These are phyloP conservation scores for Nemotelus nigrinus DNA, from an alignment of 2,888 invertebrate genomes.

Conservation along the genomic window DNA sequence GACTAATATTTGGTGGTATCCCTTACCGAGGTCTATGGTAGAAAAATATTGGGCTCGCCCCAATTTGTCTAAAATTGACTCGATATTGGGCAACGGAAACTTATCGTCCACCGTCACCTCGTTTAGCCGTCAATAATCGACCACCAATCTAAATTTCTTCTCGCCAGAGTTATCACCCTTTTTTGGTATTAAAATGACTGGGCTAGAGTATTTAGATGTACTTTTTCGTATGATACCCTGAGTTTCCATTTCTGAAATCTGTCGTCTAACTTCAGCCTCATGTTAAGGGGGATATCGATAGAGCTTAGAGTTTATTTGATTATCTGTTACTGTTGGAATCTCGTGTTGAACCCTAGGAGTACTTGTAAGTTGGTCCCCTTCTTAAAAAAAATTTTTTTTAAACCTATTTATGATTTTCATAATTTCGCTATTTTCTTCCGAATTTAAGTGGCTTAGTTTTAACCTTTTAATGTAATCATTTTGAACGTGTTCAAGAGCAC, in stretches of 20 bases:
- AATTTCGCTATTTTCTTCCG: conserved; percentile 11
- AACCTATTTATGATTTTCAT: conserved; percentile 18
- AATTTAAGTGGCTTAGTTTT: not conserved
- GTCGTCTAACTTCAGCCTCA: conserved; percentile 32
- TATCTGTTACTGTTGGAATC: conserved; percentile 39
- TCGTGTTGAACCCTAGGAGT: conserved; percentile 30
- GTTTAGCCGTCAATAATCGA: conserved; percentile 47
- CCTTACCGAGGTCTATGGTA: conserved; percentile 46
- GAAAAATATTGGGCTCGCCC: conserved; percentile 47
- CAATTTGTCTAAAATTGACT: conserved; percentile 13
- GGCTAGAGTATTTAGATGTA: conserved; percentile 42
- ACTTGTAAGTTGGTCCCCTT: conserved; percentile 41
- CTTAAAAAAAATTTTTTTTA: conserved; percentile 32
- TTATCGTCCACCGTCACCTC: conserved; percentile 26
- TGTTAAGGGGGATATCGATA: conserved; percentile 41
- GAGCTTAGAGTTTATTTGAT: conserved; percentile 42
- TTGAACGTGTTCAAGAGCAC: not conserved
- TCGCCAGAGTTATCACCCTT: conserved; percentile 43
- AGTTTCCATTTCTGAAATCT: conserved; percentile 43
- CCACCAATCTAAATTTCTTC: conserved; percentile 44
- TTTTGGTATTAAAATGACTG: conserved; percentile 45
- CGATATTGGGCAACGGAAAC: not conserved
- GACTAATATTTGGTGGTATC: conserved; percentile 49
- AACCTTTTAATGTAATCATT: not conserved
- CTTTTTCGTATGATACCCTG: conserved; percentile 45